Base-by-base conservation (phyloP, 1,140 invertebrate species). In the Asobara japonica region DNA sequence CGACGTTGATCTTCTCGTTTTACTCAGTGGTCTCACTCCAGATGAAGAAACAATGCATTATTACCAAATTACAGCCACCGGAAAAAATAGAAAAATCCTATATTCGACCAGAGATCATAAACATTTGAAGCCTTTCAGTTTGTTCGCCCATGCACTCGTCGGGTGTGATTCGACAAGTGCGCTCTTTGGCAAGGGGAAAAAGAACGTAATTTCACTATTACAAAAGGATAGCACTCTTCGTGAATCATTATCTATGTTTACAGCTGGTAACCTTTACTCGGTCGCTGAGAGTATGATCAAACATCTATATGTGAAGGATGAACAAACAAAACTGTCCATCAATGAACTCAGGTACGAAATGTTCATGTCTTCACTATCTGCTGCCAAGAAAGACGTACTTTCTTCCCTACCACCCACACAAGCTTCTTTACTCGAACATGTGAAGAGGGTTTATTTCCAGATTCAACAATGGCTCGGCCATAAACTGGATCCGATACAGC, bases 401-500 rank as follows among this genome's bases (percentile, higher is more conserved):
- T 7, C 77, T 36, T 72, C 74, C 30, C 56, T 80, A 56, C 74
- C 78, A 72, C 78, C 77, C 56, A 80, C 77, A 27, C 13, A 72
- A 56, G 70, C 70, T 72, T 74, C 73, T 41, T 64, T 75, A 8
- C 65, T 75, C 72, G 74, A 78, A 76, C 76, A 82, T 60, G 71
- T 79, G 6, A n/a, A 73, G 74, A 75, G 78, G 74, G 79, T 81
- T 20, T 80, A 76, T 66, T 69, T 76, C 38, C 76, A 82, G 76
- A 51, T 80, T 18, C 76, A 78, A 68, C 67, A 61, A 73, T 79
- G 77, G 77, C 30, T 79, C 13, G 71, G 75, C 41, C 16, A 64
- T 45, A 31, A 29, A 71, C 65, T 77, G 51, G 51, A 64, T 10
- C 62, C 71, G 56, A 65, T 76, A 76, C 67, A 77, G 65, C 79